Conservation (phyloP, 1,140 invertebrate species). For the Drosophila obscura region DNA sequence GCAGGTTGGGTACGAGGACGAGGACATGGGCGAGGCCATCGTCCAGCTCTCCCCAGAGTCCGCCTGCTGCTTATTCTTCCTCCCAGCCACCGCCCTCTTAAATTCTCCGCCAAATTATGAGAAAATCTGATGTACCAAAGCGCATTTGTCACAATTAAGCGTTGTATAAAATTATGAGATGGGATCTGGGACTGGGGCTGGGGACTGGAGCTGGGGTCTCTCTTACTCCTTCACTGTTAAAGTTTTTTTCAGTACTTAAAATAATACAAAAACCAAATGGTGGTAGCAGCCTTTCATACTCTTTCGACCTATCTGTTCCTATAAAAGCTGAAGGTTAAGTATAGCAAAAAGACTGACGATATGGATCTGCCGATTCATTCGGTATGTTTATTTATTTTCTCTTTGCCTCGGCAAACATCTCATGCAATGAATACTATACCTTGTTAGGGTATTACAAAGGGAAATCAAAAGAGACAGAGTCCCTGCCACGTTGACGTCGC, state of each 20-base stretch:
- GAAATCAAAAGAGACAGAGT: constrained; percentile 27
- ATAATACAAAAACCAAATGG: constrained; percentile 34
- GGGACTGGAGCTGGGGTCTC: too few relatives aligned
- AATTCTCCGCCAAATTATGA: constrained; percentile 73
- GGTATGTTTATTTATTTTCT: too few relatives aligned
- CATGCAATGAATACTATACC: too few relatives aligned
- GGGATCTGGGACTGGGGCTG: background rate
- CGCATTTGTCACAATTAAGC: constrained; percentile 83
- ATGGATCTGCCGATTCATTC: too few relatives aligned
- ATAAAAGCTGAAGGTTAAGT: too few relatives aligned
- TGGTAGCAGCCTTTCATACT: too few relatives aligned
- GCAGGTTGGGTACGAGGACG: background rate
- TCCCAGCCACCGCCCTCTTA: constrained; percentile 29
- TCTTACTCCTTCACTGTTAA: constrained; percentile 13
- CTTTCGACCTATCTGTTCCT: too few relatives aligned
- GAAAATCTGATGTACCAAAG: constrained; percentile 62
- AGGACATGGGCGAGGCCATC: constrained; percentile 40
- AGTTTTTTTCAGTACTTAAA: constrained; percentile 42
- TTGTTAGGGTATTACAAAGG: too few relatives aligned
- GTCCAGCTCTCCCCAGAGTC: background rate
- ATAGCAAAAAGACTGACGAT: too few relatives aligned
- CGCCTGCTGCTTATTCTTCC: background rate
- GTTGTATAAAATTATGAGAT: constrained; percentile 51
- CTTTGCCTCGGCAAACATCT: too few relatives aligned
- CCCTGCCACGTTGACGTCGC: constrained; percentile 54